Evolutionary conservation across 2,888 invertebrate species (phyloP).

Genomic region (Calameuta filiformis): DNA sequence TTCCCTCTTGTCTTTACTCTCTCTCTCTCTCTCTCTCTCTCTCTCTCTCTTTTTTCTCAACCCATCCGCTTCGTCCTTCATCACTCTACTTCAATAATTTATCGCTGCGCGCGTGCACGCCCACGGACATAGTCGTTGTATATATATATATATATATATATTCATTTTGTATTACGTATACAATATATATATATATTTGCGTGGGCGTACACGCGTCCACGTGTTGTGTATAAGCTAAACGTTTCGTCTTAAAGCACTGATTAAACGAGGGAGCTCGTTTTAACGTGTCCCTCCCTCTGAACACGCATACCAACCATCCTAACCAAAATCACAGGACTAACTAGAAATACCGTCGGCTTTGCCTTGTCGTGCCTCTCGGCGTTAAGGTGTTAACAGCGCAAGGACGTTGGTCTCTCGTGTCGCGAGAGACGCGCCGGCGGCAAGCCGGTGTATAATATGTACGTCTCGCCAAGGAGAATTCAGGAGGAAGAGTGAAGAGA

Average conservation of each 20-base stretch:
- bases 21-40: slow-evolving; percentile 21
- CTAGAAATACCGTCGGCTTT: slow-evolving; percentile 52
- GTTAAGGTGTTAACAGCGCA: slow-evolving; percentile 7
- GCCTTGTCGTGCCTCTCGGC: slow-evolving; percentile 34
- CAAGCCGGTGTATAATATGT: background rate
- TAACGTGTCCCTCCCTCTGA: slow-evolving; percentile 61
- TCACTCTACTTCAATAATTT: slow-evolving; percentile 17
- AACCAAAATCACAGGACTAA: slow-evolving; percentile 66
- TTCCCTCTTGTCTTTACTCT: slow-evolving; percentile 1
- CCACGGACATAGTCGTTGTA: slow-evolving; percentile 6
- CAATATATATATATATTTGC: slow-evolving; percentile 47
- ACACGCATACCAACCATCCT: slow-evolving; percentile 60
- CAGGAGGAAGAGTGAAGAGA: background rate
- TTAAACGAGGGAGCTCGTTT: slow-evolving; percentile 65
- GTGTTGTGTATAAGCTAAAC: slow-evolving; percentile 55
- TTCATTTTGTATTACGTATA: slow-evolving; percentile 36
- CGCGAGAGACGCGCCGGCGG: slow-evolving; percentile 8
- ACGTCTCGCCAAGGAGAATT: slow-evolving; percentile 1
- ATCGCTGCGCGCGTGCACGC: slow-evolving; percentile 5
- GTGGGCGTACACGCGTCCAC: slow-evolving; percentile 27
- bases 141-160: slow-evolving; percentile 21
- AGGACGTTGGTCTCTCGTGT: slow-evolving; percentile 4
- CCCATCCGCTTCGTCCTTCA: slow-evolving; percentile 22
- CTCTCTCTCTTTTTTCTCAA: slow-evolving; percentile 14
- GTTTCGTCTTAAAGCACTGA: slow-evolving; percentile 66